These are phyloP conservation scores for Embidobia sp. DNA, from an alignment of 2,888 invertebrate genomes.

Conservation along the genomic window DNA sequence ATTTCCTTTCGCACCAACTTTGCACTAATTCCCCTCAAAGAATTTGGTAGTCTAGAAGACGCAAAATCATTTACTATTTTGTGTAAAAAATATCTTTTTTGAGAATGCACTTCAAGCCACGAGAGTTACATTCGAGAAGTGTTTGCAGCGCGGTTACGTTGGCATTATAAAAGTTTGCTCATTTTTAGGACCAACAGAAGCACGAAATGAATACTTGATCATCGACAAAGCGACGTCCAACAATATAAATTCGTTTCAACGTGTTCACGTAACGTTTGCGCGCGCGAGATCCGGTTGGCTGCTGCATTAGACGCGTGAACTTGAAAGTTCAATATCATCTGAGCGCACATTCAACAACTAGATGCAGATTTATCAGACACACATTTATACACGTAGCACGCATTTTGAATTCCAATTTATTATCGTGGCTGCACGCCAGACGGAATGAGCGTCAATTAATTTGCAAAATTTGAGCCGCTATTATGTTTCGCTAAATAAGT, in stretches of 20 bases:
- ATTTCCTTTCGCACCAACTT: too few relatives aligned
- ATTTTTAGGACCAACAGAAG: constrained; percentile 42
- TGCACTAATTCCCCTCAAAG: too few relatives aligned
- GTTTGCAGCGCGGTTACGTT: too few relatives aligned
- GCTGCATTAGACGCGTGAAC: constrained; percentile 44
- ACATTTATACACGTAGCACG: constrained; percentile 54
- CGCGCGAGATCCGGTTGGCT: constrained; percentile 15
- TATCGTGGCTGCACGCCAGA: constrained; percentile 42
- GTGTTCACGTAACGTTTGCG: constrained; percentile 49
- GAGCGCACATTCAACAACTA: constrained; percentile 56
- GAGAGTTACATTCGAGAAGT: too few relatives aligned
- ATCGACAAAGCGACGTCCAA: constrained; percentile 29
- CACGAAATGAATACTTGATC: constrained; percentile 31
- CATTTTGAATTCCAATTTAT: constrained; percentile 53
- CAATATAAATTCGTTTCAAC: constrained; percentile 49
- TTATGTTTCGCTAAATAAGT: constrained; percentile 45
- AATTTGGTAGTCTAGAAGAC: too few relatives aligned
- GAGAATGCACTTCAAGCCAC: too few relatives aligned
- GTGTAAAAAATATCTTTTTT: too few relatives aligned
- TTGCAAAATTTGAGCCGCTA: constrained; percentile 48
- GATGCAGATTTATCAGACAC: constrained; percentile 60
- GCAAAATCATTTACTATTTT: too few relatives aligned
- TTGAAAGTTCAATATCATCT: constrained; percentile 54
- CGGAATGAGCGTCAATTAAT: constrained; percentile 52
- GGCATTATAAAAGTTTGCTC: constrained; percentile 44